Evolutionary conservation across 1,140 invertebrate genomes (phyloP), one percentile per base, ranked within the genome.

Genomic region (Phocides pigmalion): DNA sequence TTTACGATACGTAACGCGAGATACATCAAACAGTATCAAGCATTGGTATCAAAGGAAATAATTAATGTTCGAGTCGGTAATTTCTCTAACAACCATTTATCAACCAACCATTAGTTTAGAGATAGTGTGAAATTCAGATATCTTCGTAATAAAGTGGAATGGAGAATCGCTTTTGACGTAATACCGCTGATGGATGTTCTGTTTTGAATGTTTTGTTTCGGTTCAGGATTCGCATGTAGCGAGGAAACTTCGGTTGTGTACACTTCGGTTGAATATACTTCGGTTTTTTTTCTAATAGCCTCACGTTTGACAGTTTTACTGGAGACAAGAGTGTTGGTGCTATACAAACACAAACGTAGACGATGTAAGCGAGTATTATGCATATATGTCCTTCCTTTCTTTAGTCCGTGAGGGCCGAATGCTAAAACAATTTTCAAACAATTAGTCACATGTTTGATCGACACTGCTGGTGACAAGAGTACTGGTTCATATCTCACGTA

Each of bases 41-140:
- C 56, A 47, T 59, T 59, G 6, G 39, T 44, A 59, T 67, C 65
- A 68, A 68, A 68, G 66, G 66, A 68, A 68, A 68, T 68, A 68
- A 68, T 68, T 68, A 68, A 68, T 68, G 66, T 64, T 68, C 37
- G 51, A 56, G 53, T 64, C 46, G 62, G 46, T 62, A 59, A 62
- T 63, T 66, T 62, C 56, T 61, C 37, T 62, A 51, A 62, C 56
- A 46, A 56, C 56, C 66, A 68, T 68, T 68, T 68, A 68, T 68
- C 66, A 68, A 41, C 32, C 42, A 25, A 41, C 44, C 32, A 50
- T 37, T 50, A 46, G 44, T 61, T 20, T 19, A 25, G 46, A 61
- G 58, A 61, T 61, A 61, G 32, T 61, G 44, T 50, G 46, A 50
- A 32, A 20, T 37, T 53, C 17, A 53, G 32, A 41, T 47, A 61